Evolutionary conservation across 2,797 vertebrate genomes (phyloP).

Genomic region (Manis javanica): DNA sequence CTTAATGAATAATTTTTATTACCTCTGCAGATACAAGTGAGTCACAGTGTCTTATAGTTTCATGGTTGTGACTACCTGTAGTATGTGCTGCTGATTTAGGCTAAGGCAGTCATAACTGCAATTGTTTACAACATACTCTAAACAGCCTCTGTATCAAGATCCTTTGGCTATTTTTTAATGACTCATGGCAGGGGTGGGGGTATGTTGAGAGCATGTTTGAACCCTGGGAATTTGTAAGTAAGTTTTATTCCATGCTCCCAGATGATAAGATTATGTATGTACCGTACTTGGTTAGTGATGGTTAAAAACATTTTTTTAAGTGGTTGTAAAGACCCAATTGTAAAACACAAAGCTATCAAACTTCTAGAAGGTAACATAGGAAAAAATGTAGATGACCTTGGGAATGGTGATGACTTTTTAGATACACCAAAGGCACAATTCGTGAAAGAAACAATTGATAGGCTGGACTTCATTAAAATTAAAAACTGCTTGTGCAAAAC

Average conservation of each 20-base stretch:
- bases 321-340: neutral
- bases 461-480: neutral
- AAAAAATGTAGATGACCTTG: conserved; percentile 2
- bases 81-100: neutral
- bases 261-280: neutral
- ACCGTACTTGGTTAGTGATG: neutral
- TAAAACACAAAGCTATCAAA: conserved; percentile 21
- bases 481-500: neutral
- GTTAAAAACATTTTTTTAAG: neutral
- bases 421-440: neutral
- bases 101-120: neutral
- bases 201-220: conserved; percentile 13
- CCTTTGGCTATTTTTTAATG: conserved; percentile 25
- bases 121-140: neutral
- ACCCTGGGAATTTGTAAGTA: neutral
- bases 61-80: neutral
- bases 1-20: neutral
- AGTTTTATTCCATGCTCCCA: neutral
- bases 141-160: neutral
- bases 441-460: neutral
- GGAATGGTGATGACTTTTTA: neutral
- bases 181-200: neutral
- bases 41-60: neutral
- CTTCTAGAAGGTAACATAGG: neutral
- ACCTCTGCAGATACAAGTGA: neutral